These are phyloP conservation scores for Scaptomyza tumidula DNA, from an alignment of 2,888 invertebrate genomes.

Conservation along the genomic window DNA sequence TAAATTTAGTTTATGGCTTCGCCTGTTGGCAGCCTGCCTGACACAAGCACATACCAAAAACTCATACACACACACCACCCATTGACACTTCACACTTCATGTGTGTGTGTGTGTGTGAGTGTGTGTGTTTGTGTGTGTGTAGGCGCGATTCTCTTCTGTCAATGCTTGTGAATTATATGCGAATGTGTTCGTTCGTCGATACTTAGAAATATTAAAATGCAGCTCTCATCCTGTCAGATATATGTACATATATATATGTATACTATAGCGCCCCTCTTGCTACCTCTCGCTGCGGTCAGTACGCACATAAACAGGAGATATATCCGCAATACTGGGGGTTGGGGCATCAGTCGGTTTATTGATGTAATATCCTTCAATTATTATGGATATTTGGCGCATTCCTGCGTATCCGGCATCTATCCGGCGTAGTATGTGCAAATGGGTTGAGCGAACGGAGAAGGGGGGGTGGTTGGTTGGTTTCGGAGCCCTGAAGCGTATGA, in stretches of 20 bases:
- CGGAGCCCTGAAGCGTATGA: slow-evolving; percentile 28
- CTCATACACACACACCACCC: slow-evolving; percentile 7
- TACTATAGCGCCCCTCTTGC: not conserved
- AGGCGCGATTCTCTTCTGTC: slow-evolving; percentile 61
- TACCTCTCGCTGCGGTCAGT: slow-evolving; percentile 30
- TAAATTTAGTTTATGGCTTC: slow-evolving; percentile 82
- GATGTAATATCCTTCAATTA: slow-evolving; percentile 83
- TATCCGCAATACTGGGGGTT: slow-evolving; percentile 17
- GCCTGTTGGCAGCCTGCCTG: slow-evolving; percentile 71
- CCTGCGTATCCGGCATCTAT: slow-evolving; percentile 47
- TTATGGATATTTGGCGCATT: slow-evolving; percentile 82
- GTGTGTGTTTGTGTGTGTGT: slow-evolving; percentile 31
- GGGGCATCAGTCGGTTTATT: slow-evolving; percentile 70
- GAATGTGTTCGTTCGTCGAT: slow-evolving; percentile 63
- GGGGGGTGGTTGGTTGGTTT: not conserved
- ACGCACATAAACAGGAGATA: slow-evolving; percentile 19
- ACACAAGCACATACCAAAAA: slow-evolving; percentile 42
- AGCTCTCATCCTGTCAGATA: slow-evolving; percentile 58
- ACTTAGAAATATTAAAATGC: slow-evolving; percentile 81
- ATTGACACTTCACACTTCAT: slow-evolving; percentile 36
- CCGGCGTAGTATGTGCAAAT: slow-evolving; percentile 45
- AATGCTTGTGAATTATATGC: slow-evolving; percentile 82
- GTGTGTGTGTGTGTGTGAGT: slow-evolving; percentile 33
- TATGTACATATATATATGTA: not conserved
- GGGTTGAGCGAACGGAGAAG: slow-evolving; percentile 38